Percentiles rank a stretch among this genome's conserved stretches.
phyloP scores from a whole-genome alignment of 1,140 invertebrate genomes.

The Colletes gigas region DNA sequence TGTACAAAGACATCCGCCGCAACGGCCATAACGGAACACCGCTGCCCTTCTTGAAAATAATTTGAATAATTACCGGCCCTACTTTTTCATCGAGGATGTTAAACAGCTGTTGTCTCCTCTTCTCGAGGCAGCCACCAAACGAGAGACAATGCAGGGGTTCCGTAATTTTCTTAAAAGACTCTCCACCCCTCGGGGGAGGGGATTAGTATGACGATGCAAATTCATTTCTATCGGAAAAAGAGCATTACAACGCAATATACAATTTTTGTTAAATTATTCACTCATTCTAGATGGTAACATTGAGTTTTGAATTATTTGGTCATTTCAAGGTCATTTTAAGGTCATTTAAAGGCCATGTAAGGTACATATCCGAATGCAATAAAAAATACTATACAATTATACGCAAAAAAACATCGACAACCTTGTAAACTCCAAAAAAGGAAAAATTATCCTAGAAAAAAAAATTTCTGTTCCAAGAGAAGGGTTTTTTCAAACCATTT shows the following conservation, averaged over 20 bases:
- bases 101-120: slow-evolving; percentile 71
- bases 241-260: neutral
- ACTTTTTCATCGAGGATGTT: slow-evolving; percentile 74
- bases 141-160: slow-evolving; percentile 65
- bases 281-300: too few relatives aligned
- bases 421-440: too few relatives aligned
- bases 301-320: too few relatives aligned
- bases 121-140: slow-evolving; percentile 44
- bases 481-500: too few relatives aligned
- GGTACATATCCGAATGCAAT: too few relatives aligned
- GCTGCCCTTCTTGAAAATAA: slow-evolving; percentile 68
- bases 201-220: slow-evolving; percentile 35
- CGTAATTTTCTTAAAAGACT: slow-evolving; percentile 69
- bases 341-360: too few relatives aligned
- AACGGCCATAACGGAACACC: slow-evolving; percentile 24
- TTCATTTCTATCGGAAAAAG: neutral
- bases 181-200: too few relatives aligned
- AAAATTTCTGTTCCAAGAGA: too few relatives aligned
- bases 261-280: neutral
- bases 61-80: slow-evolving; percentile 75
- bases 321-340: too few relatives aligned
- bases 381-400: too few relatives aligned
- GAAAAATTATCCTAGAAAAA: too few relatives aligned
- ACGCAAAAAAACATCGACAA: too few relatives aligned
- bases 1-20: slow-evolving; percentile 52